These are phyloP conservation scores for Chironomus tentans DNA, from an alignment of 2,888 invertebrate genomes.

Conservation along the genomic window DNA sequence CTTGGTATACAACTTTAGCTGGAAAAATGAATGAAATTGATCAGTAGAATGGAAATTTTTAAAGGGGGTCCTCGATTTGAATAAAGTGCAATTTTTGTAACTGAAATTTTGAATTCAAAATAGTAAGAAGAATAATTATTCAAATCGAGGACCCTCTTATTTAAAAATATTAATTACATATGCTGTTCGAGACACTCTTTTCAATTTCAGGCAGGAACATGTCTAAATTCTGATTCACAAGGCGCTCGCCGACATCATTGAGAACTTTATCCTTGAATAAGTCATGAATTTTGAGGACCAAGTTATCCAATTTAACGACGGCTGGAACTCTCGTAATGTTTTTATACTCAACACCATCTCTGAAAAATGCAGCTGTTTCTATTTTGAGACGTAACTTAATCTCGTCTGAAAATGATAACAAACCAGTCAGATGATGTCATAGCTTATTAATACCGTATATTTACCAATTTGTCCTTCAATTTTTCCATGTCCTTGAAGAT, in stretches of 20 bases:
- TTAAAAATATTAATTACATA: background rate
- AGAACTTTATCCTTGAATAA: conserved; percentile 26
- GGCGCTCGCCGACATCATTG: conserved; percentile 14
- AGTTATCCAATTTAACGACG: background rate
- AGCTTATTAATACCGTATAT: background rate
- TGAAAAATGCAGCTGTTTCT: background rate
- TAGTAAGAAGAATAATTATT: too few relatives aligned
- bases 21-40: too few relatives aligned
- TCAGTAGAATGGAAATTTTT: too few relatives aligned
- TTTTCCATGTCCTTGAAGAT: conserved; percentile 16
- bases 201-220: conserved; percentile 11
- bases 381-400: background rate
- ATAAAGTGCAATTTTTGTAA: background rate
- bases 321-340: background rate
- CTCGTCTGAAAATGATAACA: background rate
- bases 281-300: conserved; percentile 5
- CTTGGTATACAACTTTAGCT: too few relatives aligned
- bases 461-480: background rate
- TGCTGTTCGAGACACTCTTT: background rate
- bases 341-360: conserved; percentile 19
- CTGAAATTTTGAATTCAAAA: too few relatives aligned
- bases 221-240: conserved; percentile 22
- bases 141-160: background rate
- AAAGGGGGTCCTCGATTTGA: background rate
- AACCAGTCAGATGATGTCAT: background rate